Conservation (phyloP, 1,140 invertebrate species). For the Achroia grisella region DNA sequence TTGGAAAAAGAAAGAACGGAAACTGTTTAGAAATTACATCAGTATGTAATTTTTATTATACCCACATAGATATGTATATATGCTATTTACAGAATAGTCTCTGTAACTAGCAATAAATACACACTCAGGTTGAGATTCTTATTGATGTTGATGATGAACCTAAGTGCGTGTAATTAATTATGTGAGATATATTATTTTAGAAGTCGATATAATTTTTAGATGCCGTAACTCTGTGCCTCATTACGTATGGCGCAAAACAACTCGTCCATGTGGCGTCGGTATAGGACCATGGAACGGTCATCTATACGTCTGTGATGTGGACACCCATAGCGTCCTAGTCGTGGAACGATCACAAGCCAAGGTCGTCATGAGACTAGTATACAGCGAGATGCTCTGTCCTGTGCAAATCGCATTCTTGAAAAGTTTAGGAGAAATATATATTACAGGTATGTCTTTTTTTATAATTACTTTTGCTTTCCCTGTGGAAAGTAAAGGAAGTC, state of each 20-base stretch:
- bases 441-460: constrained; percentile 76
- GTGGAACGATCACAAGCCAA: constrained; percentile 74
- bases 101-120: too few species aligned
- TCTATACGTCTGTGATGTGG: constrained; percentile 75
- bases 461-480: too few species aligned
- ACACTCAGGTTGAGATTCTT: too few species aligned
- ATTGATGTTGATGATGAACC: too few species aligned
- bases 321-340: constrained; percentile 74
- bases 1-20: too few species aligned
- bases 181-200: too few species aligned
- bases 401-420: constrained; percentile 79
- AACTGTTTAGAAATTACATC: too few species aligned
- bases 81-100: too few species aligned
- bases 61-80: too few species aligned
- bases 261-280: constrained; percentile 75
- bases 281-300: constrained; percentile 75
- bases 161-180: too few species aligned
- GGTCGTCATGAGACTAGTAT: constrained; percentile 65
- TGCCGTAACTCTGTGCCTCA: constrained; percentile 69
- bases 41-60: too few species aligned
- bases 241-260: constrained; percentile 71
- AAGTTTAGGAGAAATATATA: constrained; percentile 76
- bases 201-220: constrained; percentile 20
- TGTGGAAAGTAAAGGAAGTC: too few species aligned
- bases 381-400: constrained; percentile 78